Percentiles rank a stretch among this genome's conserved stretches.
Conservation (phyloP, 2,797 vertebrate species). For the Enteromius argenteus region DNA sequence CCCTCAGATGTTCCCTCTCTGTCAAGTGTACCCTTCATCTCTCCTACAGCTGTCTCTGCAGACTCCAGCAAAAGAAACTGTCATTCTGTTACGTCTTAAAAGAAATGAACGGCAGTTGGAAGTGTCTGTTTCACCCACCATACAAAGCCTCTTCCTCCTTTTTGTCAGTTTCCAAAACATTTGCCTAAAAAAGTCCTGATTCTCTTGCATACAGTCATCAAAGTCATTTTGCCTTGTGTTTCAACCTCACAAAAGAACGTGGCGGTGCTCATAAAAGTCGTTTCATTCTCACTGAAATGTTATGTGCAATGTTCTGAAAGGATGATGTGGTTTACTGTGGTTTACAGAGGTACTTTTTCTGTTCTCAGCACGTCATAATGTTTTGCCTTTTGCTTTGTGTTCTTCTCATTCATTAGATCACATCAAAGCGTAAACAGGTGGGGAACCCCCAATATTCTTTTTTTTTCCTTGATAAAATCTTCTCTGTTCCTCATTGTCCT, state of each 20-base stretch:
- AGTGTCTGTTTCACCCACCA: conserved; percentile 9
- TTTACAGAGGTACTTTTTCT: conserved; percentile 52
- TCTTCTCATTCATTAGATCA: conserved; percentile 82
- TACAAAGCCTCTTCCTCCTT: conserved; percentile 30
- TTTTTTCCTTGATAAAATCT: conserved; percentile 38
- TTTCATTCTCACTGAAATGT: conserved; percentile 21
- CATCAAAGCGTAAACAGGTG: conserved; percentile 85
- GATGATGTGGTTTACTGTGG: conserved; percentile 39
- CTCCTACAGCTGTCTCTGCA: conserved; percentile 22
- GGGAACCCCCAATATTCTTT: conserved; percentile 71
- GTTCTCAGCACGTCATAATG: conserved; percentile 76
- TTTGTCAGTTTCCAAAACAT: conserved; percentile 9
- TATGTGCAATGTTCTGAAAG: conserved; percentile 29
- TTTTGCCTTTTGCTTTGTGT: conserved; percentile 75
- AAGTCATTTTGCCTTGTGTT: conserved; percentile 17
- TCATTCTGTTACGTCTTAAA: conserved; percentile 25
- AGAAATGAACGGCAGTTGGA: conserved; percentile 13
- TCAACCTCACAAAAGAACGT: conserved; percentile 5
- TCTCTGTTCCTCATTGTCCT: conserved; percentile 55
- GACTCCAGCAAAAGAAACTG: conserved; percentile 31
- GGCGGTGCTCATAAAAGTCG: background rate
- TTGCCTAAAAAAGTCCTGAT: conserved; percentile 6
- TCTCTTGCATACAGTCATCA: conserved; percentile 30
- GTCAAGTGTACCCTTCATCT: conserved; percentile 42
- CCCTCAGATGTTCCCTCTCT: conserved; percentile 46